These are phyloP conservation scores for Drosophila repletoides DNA, from an alignment of 1,140 invertebrate genomes.

Conservation along the genomic window DNA sequence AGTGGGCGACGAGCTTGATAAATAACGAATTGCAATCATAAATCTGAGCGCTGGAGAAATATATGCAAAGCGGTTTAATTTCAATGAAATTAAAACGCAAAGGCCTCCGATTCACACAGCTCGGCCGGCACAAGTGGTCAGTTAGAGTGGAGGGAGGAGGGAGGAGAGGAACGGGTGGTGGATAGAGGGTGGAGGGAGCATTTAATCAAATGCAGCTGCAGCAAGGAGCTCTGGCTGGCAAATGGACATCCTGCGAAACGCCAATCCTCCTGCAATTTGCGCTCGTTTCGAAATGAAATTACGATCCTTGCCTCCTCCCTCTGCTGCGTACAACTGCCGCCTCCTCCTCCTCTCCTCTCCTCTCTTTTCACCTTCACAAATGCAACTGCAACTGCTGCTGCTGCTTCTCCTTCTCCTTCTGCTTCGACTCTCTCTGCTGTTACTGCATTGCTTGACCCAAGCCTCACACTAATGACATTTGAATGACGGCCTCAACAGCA, in stretches of 20 bases:
- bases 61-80: constrained; percentile 64
- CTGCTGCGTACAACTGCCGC: no score
- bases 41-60: constrained; percentile 54
- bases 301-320: no score
- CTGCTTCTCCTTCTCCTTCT: not conserved
- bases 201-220: constrained; percentile 68
- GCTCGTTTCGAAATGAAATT: constrained; percentile 61
- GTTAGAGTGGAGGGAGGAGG: not conserved
- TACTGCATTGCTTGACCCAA: constrained; percentile 9
- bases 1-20: constrained; percentile 25
- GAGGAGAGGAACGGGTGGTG: not conserved
- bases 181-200: not conserved
- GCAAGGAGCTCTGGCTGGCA: constrained; percentile 28
- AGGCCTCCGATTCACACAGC: constrained; percentile 2
- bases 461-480: constrained; percentile 65
- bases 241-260: constrained; percentile 29
- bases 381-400: not conserved
- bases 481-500: constrained; percentile 49
- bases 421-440: constrained; percentile 4
- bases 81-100: constrained; percentile 64
- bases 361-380: no score
- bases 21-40: constrained; percentile 74
- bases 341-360: no score
- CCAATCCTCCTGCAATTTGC: constrained; percentile 50
- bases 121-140: constrained; percentile 11